These are phyloP conservation scores for Drosophila nigricruria DNA, from an alignment of 2,888 invertebrate species.

Conservation along the genomic window DNA sequence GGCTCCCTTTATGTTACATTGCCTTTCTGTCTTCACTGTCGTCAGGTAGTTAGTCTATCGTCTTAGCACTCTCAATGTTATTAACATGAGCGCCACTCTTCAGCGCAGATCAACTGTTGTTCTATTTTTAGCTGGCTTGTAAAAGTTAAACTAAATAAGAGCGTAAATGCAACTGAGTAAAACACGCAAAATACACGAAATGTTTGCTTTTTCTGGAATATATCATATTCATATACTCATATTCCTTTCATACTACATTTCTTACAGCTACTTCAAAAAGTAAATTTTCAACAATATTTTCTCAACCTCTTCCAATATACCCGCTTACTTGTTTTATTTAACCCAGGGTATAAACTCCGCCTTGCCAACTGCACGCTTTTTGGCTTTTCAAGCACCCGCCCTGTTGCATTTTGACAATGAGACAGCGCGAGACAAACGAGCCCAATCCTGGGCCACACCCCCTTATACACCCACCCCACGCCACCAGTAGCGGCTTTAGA, in stretches of 20 bases:
- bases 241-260: not conserved
- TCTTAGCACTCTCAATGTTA: not conserved
- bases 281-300: not conserved
- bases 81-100: not conserved
- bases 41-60: not conserved
- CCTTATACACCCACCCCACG: conserved; percentile 7
- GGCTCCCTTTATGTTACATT: not conserved
- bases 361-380: conserved; percentile 64
- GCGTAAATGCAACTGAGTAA: not conserved
- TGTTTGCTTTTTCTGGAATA: too few species aligned
- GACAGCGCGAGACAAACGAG: conserved; percentile 61
- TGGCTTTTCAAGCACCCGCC: conserved; percentile 40
- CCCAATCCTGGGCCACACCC: conserved; percentile 32
- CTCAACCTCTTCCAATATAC: not conserved
- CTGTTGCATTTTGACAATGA: conserved; percentile 78
- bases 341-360: conserved; percentile 30
- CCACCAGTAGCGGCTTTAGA: not conserved
- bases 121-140: not conserved
- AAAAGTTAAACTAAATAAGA: not conserved
- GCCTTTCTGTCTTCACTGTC: not conserved
- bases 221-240: too few species aligned
- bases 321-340: not conserved
- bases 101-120: not conserved
- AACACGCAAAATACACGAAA: not conserved
- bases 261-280: fast-evolving